Conservation (phyloP, 2,113 vertebrate species). For the Hystrix cristata region DNA sequence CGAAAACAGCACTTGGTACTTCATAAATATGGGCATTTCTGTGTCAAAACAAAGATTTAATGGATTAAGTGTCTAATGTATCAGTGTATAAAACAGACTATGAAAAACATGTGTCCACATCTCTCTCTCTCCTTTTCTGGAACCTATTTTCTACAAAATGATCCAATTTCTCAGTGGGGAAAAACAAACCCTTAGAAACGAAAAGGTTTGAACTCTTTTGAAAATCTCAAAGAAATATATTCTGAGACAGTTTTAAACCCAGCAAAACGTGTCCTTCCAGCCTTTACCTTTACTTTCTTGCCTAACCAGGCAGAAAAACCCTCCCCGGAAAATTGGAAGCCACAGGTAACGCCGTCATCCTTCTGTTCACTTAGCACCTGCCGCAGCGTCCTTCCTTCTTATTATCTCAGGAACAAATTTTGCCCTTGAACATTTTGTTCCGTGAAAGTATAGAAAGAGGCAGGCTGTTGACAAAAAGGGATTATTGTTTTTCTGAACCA, state of each 20-base stretch:
- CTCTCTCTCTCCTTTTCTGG: neutral
- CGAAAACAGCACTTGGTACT: neutral
- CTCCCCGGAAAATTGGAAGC: conserved; percentile 43
- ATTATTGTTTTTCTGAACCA: neutral
- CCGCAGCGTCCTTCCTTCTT: neutral
- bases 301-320: conserved; percentile 61
- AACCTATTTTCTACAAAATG: neutral
- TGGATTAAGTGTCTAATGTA: neutral
- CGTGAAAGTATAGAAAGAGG: neutral
- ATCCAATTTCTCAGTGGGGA: neutral
- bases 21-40: neutral
- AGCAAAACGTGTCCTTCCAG: neutral
- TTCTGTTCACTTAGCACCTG: conserved; percentile 24
- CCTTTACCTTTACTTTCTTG: conserved; percentile 32
- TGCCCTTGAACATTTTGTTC: conserved; percentile 53
- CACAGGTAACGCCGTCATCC: neutral
- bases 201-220: conserved; percentile 50
- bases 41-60: neutral
- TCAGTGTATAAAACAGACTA: neutral
- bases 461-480: conserved; percentile 6
- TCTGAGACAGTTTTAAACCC: conserved; percentile 17
- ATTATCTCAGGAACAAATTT: conserved; percentile 27
- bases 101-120: neutral
- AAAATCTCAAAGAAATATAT: conserved; percentile 36
- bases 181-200: neutral